Evolutionary conservation across 2,113 vertebrate species (phyloP), one percentile per base, ranked within the genome.

Genomic region (Limnothrissa miodon): DNA sequence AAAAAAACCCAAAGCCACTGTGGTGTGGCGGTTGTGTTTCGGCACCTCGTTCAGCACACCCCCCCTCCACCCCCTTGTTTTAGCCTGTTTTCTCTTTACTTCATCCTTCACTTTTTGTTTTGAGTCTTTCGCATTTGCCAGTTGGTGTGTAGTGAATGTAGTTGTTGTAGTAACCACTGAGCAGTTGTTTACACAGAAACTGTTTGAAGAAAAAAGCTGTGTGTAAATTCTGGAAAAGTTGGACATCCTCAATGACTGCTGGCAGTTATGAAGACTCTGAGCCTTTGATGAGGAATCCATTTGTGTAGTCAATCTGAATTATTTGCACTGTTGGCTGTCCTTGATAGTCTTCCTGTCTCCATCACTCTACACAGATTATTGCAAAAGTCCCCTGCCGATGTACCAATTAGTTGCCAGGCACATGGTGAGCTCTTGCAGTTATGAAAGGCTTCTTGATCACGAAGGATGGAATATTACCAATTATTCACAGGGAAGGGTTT

Each of bases 11-110:
- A 15, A 74, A 74, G 25, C 5, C 13, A 15, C 29, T 74, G 33
- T 36, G 66, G 66, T 83, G 66, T 83, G 83, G 2, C 7, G 23
- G 84, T 62, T 78, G 84, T n/a, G n/a, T n/a, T 11, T 39, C 66
- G 78, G 25, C 83, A 29, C 3, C 29, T 39, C 59, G 33, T 44
- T 29, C 39, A 2, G 10, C 23, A 21, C 39, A 48, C 46, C 23
- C 25, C 5, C 45, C 45, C 42, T 80, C 79, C 45, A 17, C 13
- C 25, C 25, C 9, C n/a, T n/a, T n/a, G n/a, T n/a, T n/a, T 66
- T 11, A 1, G 25, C 13, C 59, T 17, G 21, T 33, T 3, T 53
- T 39, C 36, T 53, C 7, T 13, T 39, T 15, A 9, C 23, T 45
- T 17, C 51, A 29, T 9, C 36, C 29, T 0, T 10, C 79, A 56